A percentile compares a stretch with the other conserved stretches of the same genome.
Evolutionary conservation across 1,140 invertebrate genomes (phyloP).

Genomic region (Whitmania pigra): DNA sequence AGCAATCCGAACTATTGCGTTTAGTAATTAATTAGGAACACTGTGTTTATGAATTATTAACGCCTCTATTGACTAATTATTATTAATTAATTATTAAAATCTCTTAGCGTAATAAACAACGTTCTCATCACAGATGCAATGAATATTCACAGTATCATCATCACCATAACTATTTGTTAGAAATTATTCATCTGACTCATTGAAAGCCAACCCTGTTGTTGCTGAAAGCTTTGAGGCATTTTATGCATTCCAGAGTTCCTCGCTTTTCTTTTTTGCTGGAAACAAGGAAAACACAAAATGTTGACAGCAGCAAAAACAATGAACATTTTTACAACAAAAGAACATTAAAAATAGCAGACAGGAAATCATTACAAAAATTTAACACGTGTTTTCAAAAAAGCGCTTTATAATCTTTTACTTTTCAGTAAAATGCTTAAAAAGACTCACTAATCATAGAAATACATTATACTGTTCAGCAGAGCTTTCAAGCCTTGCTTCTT

Average conservation of each 20-base stretch:
- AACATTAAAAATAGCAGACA: no score
- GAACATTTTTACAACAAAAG: no score
- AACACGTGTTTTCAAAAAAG: no score
- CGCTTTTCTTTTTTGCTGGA: constrained; percentile 37
- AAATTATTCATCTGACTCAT: no score
- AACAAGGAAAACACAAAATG: background rate
- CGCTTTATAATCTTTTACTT: no score
- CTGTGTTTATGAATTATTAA: no score
- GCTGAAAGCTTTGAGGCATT: constrained; percentile 79
- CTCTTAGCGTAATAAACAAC: no score
- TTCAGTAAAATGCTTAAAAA: background rate
- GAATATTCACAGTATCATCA: background rate
- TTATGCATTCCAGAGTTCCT: constrained; percentile 61
- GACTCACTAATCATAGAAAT: constrained; percentile 57
- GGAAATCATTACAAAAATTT: no score
- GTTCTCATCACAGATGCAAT: background rate
- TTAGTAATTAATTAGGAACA: background rate
- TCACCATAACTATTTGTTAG: background rate
- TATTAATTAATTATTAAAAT: no score
- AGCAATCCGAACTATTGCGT: constrained; percentile 55
- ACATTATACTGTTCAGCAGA: constrained; percentile 59
- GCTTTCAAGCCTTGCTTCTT: constrained; percentile 58
- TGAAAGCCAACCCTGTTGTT: constrained; percentile 62
- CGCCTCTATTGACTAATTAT: no score
- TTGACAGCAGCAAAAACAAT: no score